Evolutionary conservation across 2,797 vertebrate genomes (phyloP), one percentile per base, ranked within the genome.

Genomic region (Sebastes kiyomatsui): DNA sequence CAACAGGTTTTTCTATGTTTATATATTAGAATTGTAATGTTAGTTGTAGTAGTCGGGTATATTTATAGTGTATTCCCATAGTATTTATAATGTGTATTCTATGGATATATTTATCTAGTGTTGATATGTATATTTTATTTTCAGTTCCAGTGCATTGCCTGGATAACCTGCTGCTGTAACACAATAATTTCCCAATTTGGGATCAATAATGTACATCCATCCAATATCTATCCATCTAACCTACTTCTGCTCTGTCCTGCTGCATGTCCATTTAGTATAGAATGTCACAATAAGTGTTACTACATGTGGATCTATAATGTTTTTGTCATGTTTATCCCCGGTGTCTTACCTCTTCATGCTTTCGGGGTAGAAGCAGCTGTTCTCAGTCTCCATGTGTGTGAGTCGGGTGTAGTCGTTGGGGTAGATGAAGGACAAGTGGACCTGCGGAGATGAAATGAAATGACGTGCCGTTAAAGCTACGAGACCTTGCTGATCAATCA

Each of bases 371-470:
- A 98, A 97, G 88, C 98, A 99, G 77, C 95, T 97, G 85, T 97
- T 97, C n/a, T 97, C 95, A 7, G 91, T 93, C 87, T 99, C 98
- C 98, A 99, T 98, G 94, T 99, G 97, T 72, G 96, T 97, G 80
- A 99, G 96, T 13, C 98, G 96, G 12, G 97, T 99, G 84, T 97
- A 97, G 94, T 99, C 98, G 55, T 99, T 98, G 2, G 98, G 98
- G 82, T 97, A 99, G 89, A 99, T 89, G 61, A 96, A 99, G 66
- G 97, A 96, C 85, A 99, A 88, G 82, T 96, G 96, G 61, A 99
- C 96, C 98, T 99, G 80, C 20, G 69, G 66, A 78, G 78, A 75
- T 12, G 22, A 80, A 62, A 76, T 62, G 2, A 76, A 75, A 88
- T 23, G 27, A 49, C 52, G 74, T 2, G 22, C 13, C 69, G 66